phyloP scores from a whole-genome alignment of 2,797 vertebrate species.

The Microctenopoma steveboyesi region DNA sequence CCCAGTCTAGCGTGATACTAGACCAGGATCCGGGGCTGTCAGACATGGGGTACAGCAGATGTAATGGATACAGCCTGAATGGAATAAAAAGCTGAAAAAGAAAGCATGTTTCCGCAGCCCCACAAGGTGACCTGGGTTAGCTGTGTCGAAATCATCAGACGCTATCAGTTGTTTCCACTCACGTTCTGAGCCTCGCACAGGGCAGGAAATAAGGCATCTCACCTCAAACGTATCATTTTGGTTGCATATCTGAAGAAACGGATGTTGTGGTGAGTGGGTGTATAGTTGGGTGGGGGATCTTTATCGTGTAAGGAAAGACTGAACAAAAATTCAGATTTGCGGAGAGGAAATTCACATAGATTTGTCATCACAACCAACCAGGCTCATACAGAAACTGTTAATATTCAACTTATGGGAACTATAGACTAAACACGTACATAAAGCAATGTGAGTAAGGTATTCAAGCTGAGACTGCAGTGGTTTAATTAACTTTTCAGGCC shows the following conservation, averaged over 20 bases:
- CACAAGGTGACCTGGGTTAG: neutral
- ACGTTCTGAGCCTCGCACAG: neutral
- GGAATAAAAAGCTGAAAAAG: neutral
- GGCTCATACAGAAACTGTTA: neutral
- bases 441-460: neutral
- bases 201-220: slow-evolving; percentile 23
- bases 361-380: slow-evolving; percentile 3
- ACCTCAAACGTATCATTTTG: neutral
- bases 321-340: neutral
- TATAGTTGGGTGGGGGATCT: slow-evolving; percentile 45
- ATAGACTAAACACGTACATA: neutral
- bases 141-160: slow-evolving; percentile 28
- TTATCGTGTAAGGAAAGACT: slow-evolving; percentile 31
- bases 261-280: slow-evolving; percentile 18
- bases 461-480: neutral
- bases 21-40: neutral
- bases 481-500: neutral
- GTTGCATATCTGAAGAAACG: neutral
- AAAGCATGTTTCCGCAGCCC: neutral
- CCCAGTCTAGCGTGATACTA: no score
- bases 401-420: slow-evolving; percentile 5
- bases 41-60: neutral
- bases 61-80: neutral
- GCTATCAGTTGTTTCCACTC: slow-evolving; percentile 56
- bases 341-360: neutral